phyloP scores from a whole-genome alignment of 2,888 invertebrate species.

The Gisinianus flammeolus region DNA sequence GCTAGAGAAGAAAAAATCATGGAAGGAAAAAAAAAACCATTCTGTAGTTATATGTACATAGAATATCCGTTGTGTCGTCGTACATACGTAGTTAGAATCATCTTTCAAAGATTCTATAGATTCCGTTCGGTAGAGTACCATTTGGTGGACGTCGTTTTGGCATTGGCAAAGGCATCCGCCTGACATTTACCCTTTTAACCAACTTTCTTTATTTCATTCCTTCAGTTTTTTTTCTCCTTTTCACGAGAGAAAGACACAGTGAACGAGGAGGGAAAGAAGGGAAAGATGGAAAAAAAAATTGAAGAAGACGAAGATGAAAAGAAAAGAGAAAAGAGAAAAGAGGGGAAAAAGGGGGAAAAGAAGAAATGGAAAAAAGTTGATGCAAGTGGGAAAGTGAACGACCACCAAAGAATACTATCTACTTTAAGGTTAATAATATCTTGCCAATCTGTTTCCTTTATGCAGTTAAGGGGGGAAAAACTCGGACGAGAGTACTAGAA shows the following conservation, averaged over 20 bases:
- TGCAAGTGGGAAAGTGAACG: background rate
- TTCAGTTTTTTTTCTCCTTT: conserved; percentile 1
- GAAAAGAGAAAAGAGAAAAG: background rate
- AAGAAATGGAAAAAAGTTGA: background rate
- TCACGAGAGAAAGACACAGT: too few species aligned
- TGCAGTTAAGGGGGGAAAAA: background rate
- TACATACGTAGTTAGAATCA: background rate
- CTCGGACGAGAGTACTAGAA: too few species aligned
- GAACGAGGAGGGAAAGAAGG: background rate
- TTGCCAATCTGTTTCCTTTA: background rate
- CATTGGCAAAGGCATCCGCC: conserved; percentile 11
- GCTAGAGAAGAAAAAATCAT: too few species aligned
- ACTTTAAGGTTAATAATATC: conserved; percentile 8
- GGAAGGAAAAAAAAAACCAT: too few species aligned
- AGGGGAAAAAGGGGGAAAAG: background rate
- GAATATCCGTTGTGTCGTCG: too few species aligned
- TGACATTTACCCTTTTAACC: conserved; percentile 28
- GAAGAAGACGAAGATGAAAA: conserved; percentile 1
- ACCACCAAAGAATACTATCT: conserved; percentile 5
- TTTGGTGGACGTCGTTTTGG: conserved; percentile 12
- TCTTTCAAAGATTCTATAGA: conserved; percentile 18
- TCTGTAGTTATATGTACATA: too few species aligned
- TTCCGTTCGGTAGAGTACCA: background rate
- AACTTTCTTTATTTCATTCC: conserved; percentile 3
- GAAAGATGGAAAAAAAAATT: background rate